These are phyloP conservation scores for Lepidothrix coronata DNA, from an alignment of 2,113 vertebrate genomes.

Conservation along the genomic window DNA sequence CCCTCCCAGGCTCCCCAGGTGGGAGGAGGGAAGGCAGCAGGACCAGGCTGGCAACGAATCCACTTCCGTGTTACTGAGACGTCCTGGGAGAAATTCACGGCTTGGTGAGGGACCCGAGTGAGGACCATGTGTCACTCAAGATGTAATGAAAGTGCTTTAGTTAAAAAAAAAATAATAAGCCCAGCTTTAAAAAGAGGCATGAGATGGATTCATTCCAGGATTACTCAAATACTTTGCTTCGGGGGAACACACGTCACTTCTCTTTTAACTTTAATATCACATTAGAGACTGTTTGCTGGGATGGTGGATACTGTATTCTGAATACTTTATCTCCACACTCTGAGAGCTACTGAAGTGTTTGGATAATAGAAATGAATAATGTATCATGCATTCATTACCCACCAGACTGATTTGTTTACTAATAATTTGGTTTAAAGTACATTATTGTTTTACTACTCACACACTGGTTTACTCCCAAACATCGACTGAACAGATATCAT, in stretches of 20 bases:
- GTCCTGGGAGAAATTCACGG: background rate
- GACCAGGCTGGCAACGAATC: background rate
- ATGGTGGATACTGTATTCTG: constrained; percentile 30
- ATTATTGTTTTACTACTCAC: constrained; percentile 66
- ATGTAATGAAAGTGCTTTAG: background rate
- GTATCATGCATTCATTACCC: constrained; percentile 45
- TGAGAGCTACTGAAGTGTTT: constrained; percentile 46
- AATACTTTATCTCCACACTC: constrained; percentile 52
- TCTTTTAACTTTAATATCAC: constrained; percentile 69
- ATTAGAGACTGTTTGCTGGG: constrained; percentile 61
- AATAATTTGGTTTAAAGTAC: constrained; percentile 67
- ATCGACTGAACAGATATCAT: constrained; percentile 43
- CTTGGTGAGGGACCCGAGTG: background rate
- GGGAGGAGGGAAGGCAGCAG: background rate
- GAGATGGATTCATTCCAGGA: constrained; percentile 58
- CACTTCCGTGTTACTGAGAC: background rate
- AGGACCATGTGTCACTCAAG: background rate
- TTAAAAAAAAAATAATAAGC: background rate
- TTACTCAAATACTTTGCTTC: constrained; percentile 61
- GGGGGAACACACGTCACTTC: constrained; percentile 60
- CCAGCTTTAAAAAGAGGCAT: constrained; percentile 25
- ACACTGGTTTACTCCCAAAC: constrained; percentile 58
- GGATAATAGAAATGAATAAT: constrained; percentile 70
- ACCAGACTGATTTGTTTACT: constrained; percentile 69
- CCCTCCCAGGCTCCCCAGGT: background rate